Percentiles rank a stretch among this genome's conserved stretches.
These are phyloP conservation scores for Neoaliturus tenellus DNA, from an alignment of 2,888 invertebrate genomes.

Conservation along the genomic window DNA sequence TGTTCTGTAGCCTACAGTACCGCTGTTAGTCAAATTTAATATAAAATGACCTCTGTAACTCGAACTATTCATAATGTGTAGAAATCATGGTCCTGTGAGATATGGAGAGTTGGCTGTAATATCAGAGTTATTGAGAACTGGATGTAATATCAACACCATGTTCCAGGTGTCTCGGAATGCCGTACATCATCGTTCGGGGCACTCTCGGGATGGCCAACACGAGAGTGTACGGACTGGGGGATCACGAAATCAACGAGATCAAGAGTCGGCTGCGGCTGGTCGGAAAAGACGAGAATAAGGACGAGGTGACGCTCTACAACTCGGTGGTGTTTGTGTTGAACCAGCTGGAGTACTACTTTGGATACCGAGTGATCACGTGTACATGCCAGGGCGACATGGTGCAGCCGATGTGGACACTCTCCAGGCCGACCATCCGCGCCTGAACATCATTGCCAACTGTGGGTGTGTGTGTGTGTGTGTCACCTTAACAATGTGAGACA, in stretches of 20 bases:
- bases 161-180: conserved; percentile 62
- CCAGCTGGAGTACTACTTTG: conserved; percentile 66
- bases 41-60: no score
- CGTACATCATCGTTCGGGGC: conserved; percentile 66
- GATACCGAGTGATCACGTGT: conserved; percentile 64
- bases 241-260: conserved; percentile 61
- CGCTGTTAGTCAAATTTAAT: no score
- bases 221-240: conserved; percentile 66
- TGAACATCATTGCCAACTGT: no score
- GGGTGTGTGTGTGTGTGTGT: no score
- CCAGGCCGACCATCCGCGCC: conserved; percentile 56
- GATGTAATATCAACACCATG: no score
- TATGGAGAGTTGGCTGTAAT: no score
- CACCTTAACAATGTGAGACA: no score
- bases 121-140: no score
- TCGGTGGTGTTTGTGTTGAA: conserved; percentile 67
- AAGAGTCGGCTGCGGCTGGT: conserved; percentile 63
- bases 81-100: no score
- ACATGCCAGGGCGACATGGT: conserved; percentile 62
- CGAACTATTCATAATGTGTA: no score
- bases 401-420: conserved; percentile 64
- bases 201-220: conserved; percentile 67
- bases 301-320: conserved; percentile 66
- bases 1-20: no score
- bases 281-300: conserved; percentile 63